Evolutionary conservation across 2,113 vertebrate species (phyloP).

Genomic region (Sminthopsis crassicaudata): DNA sequence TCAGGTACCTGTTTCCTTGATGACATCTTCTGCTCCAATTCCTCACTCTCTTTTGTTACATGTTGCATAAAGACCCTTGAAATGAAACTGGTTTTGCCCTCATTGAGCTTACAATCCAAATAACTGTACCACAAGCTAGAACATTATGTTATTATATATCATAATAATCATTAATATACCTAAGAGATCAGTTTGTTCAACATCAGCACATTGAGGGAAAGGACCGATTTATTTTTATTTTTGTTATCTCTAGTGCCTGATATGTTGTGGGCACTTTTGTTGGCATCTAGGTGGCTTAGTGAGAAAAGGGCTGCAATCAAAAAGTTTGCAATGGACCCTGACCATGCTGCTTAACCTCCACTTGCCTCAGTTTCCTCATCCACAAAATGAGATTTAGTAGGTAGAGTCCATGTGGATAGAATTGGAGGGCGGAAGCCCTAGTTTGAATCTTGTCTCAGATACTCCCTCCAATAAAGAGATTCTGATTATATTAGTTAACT

Average conservation of each 20-base stretch:
- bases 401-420: neutral
- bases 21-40: neutral
- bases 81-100: neutral
- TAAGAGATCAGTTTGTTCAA: neutral
- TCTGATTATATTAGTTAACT: neutral
- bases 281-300: neutral
- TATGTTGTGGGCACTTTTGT: neutral
- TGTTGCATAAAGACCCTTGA: neutral
- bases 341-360: neutral
- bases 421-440: neutral
- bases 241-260: neutral
- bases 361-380: neutral
- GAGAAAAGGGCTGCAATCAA: neutral
- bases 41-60: neutral
- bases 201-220: neutral
- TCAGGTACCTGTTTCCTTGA: neutral
- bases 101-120: neutral
- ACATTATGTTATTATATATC: neutral
- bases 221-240: neutral
- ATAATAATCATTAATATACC: neutral
- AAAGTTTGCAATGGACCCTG: neutral
- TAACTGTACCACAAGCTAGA: neutral
- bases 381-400: neutral
- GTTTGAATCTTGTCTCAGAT: neutral
- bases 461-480: neutral